Evolutionary conservation across 2,888 invertebrate species (phyloP).

Genomic region (Teleogryllus oceanicus): DNA sequence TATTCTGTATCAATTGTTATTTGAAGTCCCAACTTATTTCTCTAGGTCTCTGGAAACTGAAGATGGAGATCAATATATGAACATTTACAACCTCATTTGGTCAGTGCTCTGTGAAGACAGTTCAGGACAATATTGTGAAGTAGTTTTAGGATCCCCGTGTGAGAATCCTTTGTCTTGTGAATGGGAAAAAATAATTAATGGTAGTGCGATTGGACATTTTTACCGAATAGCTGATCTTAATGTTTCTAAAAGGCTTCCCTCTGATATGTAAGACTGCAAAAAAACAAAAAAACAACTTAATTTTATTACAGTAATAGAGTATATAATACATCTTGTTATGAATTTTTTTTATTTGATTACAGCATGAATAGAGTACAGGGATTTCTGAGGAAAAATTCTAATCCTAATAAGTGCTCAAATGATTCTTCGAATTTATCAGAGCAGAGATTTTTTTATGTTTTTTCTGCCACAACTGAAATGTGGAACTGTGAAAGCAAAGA

Average conservation of each 20-base stretch:
- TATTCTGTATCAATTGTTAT: too few species aligned
- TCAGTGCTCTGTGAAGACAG: not conserved
- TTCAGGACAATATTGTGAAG: not conserved
- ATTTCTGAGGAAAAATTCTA: too few species aligned
- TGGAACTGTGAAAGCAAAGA: not conserved
- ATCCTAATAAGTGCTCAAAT: too few species aligned
- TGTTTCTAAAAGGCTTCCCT: not conserved
- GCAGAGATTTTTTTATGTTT: not conserved
- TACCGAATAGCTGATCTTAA: not conserved
- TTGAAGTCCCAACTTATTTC: too few species aligned
- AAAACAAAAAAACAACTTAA: too few species aligned
- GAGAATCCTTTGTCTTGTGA: not conserved
- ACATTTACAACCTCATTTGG: not conserved
- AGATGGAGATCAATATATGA: not conserved
- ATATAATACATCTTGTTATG: too few species aligned
- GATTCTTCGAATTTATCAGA: not conserved
- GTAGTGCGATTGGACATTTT: not conserved
- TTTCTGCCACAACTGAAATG: not conserved
- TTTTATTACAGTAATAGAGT: too few species aligned
- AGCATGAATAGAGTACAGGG: too few species aligned
- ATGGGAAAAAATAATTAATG: conserved; percentile 4
- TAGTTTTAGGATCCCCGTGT: not conserved
- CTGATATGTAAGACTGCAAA: too few species aligned
- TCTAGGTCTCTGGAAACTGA: not conserved
- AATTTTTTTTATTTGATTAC: too few species aligned